Conservation (phyloP, 1,140 invertebrate species). For the Sitobion miscanthi region DNA sequence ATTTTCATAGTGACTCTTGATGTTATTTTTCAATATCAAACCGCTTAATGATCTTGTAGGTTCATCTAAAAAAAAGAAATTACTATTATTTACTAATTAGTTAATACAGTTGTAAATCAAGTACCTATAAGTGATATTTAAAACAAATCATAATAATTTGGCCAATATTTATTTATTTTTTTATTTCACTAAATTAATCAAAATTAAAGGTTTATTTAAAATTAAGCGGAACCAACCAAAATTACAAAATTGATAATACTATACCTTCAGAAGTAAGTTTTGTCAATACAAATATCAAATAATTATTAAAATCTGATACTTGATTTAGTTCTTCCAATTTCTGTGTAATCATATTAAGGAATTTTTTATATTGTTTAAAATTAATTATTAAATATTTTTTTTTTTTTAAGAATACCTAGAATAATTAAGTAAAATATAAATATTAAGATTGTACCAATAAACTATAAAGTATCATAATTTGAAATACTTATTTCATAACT, state of each 20-base stretch:
- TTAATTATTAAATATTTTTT: neutral
- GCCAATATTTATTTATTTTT: too few species aligned
- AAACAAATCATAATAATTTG: neutral
- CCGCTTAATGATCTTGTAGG: constrained; percentile 96
- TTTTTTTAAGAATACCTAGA: too few species aligned
- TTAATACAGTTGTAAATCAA: neutral
- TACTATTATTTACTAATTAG: neutral
- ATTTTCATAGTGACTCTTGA: constrained; percentile 91
- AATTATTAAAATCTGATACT: constrained; percentile 99
- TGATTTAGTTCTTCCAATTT: constrained; percentile 98
- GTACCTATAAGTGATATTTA: neutral
- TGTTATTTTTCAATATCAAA: constrained; percentile 98
- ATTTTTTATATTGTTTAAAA: constrained; percentile 55
- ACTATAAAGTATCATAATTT: neutral
- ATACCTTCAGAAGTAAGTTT: constrained; percentile 87
- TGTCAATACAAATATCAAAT: constrained; percentile 97
- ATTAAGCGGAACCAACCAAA: neutral
- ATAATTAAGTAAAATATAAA: neutral
- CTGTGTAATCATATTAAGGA: constrained; percentile 71
- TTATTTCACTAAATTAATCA: neutral
- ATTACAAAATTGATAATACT: constrained; percentile 59
- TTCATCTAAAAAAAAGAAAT: constrained; percentile 73
- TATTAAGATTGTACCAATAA: neutral
- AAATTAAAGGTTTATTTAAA: neutral
- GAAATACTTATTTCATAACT: neutral